A percentile compares a stretch with the other conserved stretches of the same genome.
Evolutionary conservation across 2,888 invertebrate species (phyloP).

Genomic region (Lithophane semibrunnea): DNA sequence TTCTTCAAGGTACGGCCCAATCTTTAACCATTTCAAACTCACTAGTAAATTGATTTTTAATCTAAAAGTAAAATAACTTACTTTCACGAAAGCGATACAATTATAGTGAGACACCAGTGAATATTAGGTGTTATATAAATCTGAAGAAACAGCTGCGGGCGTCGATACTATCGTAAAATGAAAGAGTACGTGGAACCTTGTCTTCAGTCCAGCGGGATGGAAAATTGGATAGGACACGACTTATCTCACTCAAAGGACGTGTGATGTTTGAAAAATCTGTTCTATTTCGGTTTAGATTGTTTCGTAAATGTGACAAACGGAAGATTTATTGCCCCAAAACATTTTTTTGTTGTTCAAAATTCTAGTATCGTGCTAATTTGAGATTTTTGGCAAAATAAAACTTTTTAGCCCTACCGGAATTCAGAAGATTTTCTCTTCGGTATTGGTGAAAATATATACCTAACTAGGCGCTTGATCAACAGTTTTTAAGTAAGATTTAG

Average conservation of each 20-base stretch:
- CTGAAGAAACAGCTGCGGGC: conserved; percentile 30
- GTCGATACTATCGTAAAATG: conserved; percentile 55
- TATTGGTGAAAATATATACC: background rate
- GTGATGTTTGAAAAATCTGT: conserved; percentile 40
- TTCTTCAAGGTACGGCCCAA: background rate
- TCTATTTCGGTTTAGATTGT: conserved; percentile 22
- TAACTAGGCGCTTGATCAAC: background rate
- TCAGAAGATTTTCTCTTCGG: background rate
- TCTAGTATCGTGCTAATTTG: background rate
- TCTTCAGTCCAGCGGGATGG: conserved; percentile 66
- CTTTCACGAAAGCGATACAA: conserved; percentile 12
- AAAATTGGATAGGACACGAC: conserved; percentile 72
- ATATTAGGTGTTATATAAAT: conserved; percentile 30
- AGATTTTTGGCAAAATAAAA: background rate
- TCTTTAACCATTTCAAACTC: background rate
- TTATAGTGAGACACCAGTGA: background rate
- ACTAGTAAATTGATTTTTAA: no score
- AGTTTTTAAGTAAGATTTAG: background rate
- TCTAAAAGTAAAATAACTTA: background rate
- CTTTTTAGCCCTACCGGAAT: background rate
- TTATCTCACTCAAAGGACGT: conserved; percentile 62
- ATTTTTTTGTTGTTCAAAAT: background rate
- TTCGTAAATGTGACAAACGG: background rate
- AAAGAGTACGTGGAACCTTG: conserved; percentile 60
- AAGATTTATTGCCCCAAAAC: background rate